phyloP scores from a whole-genome alignment of 1,140 invertebrate species.

The Drosophila biarmipes region DNA sequence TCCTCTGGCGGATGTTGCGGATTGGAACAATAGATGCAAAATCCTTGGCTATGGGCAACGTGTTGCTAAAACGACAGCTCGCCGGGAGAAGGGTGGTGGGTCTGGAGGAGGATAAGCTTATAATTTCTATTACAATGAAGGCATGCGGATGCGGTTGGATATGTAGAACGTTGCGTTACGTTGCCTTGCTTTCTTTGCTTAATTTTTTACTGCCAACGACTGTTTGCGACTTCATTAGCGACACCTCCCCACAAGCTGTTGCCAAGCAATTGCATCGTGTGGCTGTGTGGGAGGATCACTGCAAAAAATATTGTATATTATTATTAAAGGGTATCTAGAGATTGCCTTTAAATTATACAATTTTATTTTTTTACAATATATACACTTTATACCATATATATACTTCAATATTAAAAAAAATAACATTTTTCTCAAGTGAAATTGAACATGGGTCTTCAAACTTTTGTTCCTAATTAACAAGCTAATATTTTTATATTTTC shows the following conservation, averaged over 20 bases:
- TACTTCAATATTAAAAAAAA: too few species aligned
- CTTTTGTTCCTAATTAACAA: too few species aligned
- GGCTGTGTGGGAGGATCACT: conserved; percentile 1
- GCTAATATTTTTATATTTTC: too few species aligned
- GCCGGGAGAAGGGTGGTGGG: conserved; percentile 4
- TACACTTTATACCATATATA: not conserved
- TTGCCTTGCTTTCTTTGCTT: conserved; percentile 36
- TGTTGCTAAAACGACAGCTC: conserved; percentile 76
- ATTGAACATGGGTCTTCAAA: too few species aligned
- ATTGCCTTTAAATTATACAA: not conserved
- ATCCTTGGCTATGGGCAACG: conserved; percentile 65
- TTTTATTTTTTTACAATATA: too few species aligned
- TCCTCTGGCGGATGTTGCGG: conserved; percentile 12
- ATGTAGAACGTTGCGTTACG: conserved; percentile 14
- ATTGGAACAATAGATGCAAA: conserved; percentile 51
- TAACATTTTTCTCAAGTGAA: too few species aligned
- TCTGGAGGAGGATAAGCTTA: conserved; percentile 49
- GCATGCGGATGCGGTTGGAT: conserved; percentile 22
- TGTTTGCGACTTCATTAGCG: conserved; percentile 82
- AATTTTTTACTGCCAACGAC: conserved; percentile 57
- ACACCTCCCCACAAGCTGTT: conserved; percentile 66
- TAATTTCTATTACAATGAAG: conserved; percentile 80
- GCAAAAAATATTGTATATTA: not conserved
- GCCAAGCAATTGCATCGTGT: conserved; percentile 70
- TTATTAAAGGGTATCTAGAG: not conserved